Percentiles rank a stretch among this genome's conserved stretches.
These are phyloP conservation scores for Galemys pyrenaicus DNA, from an alignment of 2,113 vertebrate species.

Conservation along the genomic window DNA sequence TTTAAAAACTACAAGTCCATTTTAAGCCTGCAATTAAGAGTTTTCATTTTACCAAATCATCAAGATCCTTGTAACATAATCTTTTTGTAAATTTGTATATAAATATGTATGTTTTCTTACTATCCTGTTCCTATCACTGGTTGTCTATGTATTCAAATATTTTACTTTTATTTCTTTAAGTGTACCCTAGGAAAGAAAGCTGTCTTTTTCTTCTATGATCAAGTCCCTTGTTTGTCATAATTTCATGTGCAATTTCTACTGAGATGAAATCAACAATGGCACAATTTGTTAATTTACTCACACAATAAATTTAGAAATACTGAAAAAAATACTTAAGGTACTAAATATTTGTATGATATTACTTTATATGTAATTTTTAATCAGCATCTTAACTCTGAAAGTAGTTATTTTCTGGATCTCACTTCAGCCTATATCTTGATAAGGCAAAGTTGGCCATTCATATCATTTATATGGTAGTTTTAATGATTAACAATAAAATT, in stretches of 20 bases:
- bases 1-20: not conserved
- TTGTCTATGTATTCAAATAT: not conserved
- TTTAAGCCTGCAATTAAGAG: not conserved
- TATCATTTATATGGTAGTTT: not conserved
- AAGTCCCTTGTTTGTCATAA: not conserved
- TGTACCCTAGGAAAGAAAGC: not conserved
- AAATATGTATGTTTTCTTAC: not conserved
- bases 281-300: not conserved
- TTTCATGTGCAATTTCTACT: not conserved
- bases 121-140: not conserved
- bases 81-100: not conserved
- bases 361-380: not conserved
- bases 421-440: not conserved
- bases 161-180: not conserved
- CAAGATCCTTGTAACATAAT: not conserved
- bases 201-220: not conserved
- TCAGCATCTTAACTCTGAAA: not conserved
- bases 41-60: not conserved
- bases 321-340: not conserved
- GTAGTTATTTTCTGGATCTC: not conserved
- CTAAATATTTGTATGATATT: not conserved
- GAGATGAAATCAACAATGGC: not conserved
- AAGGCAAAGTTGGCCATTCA: not conserved
- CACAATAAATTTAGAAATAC: not conserved
- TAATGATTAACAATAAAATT: not conserved